Evolutionary conservation across 1,140 invertebrate species (phyloP).

Genomic region (Belonocnema kinseyi): DNA sequence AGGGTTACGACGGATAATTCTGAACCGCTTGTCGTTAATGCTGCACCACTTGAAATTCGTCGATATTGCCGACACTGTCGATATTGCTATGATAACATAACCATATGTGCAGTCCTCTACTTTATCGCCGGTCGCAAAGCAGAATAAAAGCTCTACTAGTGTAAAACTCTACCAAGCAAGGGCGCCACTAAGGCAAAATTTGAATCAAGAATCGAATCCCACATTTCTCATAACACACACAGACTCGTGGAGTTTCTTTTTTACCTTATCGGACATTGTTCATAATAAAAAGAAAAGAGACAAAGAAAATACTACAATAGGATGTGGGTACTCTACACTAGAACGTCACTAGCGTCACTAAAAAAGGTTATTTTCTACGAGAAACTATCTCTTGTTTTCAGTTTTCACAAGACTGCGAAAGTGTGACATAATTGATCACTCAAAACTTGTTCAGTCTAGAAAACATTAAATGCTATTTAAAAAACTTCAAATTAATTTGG

Average conservation of each 20-base stretch:
- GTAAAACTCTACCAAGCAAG: neutral
- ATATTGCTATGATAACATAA: neutral
- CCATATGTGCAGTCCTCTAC: slow-evolving; percentile 35
- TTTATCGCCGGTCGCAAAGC: slow-evolving; percentile 33
- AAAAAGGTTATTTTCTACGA: slow-evolving; percentile 11
- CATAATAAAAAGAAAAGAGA: neutral
- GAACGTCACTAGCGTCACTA: neutral
- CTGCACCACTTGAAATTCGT: too few relatives aligned
- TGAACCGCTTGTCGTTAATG: neutral
- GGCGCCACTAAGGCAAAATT: neutral
- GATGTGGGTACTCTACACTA: neutral
- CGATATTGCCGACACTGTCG: neutral
- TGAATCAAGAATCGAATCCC: neutral
- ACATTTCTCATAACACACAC: neutral
- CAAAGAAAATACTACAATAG: neutral
- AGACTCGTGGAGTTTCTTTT: neutral
- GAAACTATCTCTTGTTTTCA: slow-evolving; percentile 1
- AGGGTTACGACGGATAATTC: neutral
- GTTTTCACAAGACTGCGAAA: neutral
- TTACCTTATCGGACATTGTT: neutral
- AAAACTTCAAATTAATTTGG: too few relatives aligned
- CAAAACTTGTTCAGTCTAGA: neutral
- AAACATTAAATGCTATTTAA: too few relatives aligned
- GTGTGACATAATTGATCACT: neutral
- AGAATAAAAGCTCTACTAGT: neutral